phyloP scores from a whole-genome alignment of 30 jellyfish, hydroid and myxozoan species.

The Turritopsis dohrnii region DNA sequence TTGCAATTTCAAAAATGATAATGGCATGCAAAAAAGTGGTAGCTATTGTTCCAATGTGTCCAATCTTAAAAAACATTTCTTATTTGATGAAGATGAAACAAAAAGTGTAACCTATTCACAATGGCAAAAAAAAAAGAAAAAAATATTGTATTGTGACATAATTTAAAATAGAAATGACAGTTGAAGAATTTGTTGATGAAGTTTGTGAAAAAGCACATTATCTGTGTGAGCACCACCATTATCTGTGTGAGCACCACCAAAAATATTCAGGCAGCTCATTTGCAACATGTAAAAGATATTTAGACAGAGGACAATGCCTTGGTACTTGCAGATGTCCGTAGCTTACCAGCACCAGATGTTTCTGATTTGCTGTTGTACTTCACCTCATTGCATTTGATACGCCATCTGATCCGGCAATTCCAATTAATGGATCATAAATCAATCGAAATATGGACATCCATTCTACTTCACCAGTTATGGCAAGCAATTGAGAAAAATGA shows the following conservation, averaged over 20 bases:
- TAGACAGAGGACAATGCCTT: not conserved
- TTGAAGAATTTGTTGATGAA: not conserved
- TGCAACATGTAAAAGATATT: not conserved
- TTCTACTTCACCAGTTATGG: too few relatives aligned
- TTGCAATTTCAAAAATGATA: too few relatives aligned
- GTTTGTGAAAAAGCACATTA: not conserved
- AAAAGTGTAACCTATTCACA: not conserved
- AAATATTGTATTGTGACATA: not conserved
- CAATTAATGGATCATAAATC: too few relatives aligned
- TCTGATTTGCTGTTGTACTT: too few relatives aligned
- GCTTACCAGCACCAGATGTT: too few relatives aligned
- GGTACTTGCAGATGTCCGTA: conserved; percentile 23
- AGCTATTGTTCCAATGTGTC: not conserved
- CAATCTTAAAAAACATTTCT: not conserved
- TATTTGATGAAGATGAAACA: not conserved
- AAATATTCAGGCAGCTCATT: not conserved
- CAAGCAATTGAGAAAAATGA: too few relatives aligned
- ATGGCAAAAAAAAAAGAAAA: not conserved
- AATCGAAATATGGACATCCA: too few relatives aligned
- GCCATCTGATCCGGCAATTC: too few relatives aligned
- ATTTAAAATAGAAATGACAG: not conserved
- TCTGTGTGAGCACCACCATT: not conserved
- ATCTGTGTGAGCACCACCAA: too few relatives aligned
- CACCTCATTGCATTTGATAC: too few relatives aligned
- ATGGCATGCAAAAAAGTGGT: too few relatives aligned